phyloP scores from a whole-genome alignment of 2,113 vertebrate genomes.

The Hypomesus transpacificus region DNA sequence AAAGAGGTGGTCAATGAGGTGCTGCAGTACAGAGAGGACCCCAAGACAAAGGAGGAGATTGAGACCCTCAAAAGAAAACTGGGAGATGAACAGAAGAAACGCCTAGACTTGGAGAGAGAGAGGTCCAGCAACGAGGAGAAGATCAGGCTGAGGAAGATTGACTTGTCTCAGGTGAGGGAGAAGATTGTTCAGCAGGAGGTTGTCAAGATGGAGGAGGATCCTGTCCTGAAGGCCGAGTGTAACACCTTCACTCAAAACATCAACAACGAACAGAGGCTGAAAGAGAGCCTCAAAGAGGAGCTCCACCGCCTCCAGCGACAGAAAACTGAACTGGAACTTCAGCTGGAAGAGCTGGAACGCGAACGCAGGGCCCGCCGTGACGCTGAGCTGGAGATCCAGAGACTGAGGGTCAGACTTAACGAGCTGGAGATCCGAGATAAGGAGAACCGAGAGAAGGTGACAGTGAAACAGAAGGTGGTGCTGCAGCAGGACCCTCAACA shows the following conservation, averaged over 20 bases:
- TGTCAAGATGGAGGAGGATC: slow-evolving; percentile 86
- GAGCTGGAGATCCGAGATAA: slow-evolving; percentile 83
- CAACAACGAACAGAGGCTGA: slow-evolving; percentile 83
- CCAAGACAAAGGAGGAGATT: slow-evolving; percentile 89
- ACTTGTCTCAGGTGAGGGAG: slow-evolving; percentile 85
- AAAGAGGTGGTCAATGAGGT: slow-evolving; percentile 94
- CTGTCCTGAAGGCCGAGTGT: slow-evolving; percentile 81
- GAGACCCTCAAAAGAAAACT: slow-evolving; percentile 80
- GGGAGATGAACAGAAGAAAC: slow-evolving; percentile 86
- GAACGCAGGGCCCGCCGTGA: slow-evolving; percentile 86
- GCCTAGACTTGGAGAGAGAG: slow-evolving; percentile 85
- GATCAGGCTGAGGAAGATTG: slow-evolving; percentile 82
- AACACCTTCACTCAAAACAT: slow-evolving; percentile 79
- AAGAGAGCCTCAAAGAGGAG: slow-evolving; percentile 79
- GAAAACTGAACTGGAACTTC: slow-evolving; percentile 82
- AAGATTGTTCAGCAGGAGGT: slow-evolving; percentile 91
- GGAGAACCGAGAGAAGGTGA: slow-evolving; percentile 88
- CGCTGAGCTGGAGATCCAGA: slow-evolving; percentile 90
- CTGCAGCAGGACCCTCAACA: slow-evolving; percentile 95
- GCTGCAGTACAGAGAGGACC: slow-evolving; percentile 89
- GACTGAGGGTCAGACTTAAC: slow-evolving; percentile 76
- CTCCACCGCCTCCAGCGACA: slow-evolving; percentile 80
- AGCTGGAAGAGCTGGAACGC: slow-evolving; percentile 86
- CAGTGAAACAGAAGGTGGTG: slow-evolving; percentile 92
- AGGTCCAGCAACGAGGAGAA: slow-evolving; percentile 77